Percentiles rank a stretch among this genome's conserved stretches.
Evolutionary conservation across 1,140 invertebrate genomes (phyloP).

Genomic region (Acyrthosiphon pisum): DNA sequence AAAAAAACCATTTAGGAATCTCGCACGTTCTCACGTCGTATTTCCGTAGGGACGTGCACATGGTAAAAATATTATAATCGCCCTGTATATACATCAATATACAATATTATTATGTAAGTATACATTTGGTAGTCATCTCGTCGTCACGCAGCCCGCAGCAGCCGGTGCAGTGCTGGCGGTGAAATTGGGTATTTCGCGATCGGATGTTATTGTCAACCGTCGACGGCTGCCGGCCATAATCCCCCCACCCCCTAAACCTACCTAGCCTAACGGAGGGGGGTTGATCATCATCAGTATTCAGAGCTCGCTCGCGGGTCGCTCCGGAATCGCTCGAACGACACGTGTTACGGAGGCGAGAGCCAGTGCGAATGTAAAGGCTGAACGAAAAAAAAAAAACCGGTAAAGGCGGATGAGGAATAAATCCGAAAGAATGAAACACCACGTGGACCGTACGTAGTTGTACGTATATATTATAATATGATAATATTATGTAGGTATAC

Average conservation of each 20-base stretch:
- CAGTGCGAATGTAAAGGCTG: not conserved
- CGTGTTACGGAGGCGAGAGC: not conserved
- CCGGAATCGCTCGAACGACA: not conserved
- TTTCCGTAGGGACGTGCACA: no score
- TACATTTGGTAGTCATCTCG: not conserved
- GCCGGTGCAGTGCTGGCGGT: not conserved
- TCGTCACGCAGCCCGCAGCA: not conserved
- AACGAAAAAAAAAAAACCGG: not conserved
- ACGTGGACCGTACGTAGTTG: not conserved
- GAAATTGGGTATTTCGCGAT: constrained; percentile 25
- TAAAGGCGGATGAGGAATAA: not conserved
- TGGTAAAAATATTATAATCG: not conserved
- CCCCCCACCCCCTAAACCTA: not conserved
- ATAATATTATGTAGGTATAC: no score
- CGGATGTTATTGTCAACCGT: constrained; percentile 29
- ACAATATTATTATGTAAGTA: not conserved
- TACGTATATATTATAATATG: not conserved
- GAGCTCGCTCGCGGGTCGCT: not conserved
- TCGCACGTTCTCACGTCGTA: no score
- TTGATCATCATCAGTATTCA: constrained; percentile 17
- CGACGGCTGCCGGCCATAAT: constrained; percentile 25
- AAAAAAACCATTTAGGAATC: no score
- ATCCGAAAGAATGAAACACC: not conserved
- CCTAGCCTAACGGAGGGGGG: not conserved
- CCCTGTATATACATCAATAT: not conserved